Base-by-base conservation (phyloP, 2,113 vertebrate genomes). In the Ailurus styani region DNA sequence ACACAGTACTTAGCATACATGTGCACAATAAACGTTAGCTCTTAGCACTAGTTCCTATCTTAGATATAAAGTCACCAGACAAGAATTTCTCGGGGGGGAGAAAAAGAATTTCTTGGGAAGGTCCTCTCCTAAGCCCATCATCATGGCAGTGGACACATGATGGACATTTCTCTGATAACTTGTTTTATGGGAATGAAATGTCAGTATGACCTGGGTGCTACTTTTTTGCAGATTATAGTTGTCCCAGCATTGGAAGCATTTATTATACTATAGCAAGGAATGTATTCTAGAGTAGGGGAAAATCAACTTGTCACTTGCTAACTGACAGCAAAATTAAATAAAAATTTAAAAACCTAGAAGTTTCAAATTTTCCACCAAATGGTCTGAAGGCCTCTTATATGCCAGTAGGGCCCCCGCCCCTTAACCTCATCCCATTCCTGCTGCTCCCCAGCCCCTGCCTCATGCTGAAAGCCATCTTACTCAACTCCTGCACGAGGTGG, bases 391-490 rank as follows among this genome's bases (percentile, higher is more conserved):
- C 17, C 50, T 64, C 21, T 14, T 42, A 23, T 29, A 73, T 15
- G 10, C 42, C 34, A 21, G 42, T 20, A 21, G 40, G 40, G 29
- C 3, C 17, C 21, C 23, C 14, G 20, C 7, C 40, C 64, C 17
- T n/a, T 50, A 52, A 70, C 15, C 37, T 57, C 37, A 11, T 11
- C 55, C 54, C 72, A n/a, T 21, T 29, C 60, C 60, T 37, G 47
- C 34, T 45, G 42, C 15, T 29, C 11, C 31, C n/a, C 37, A 57
- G 60, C 11, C 3, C 73, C 50, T 52, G 17, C 29, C 27, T 23
- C 14, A 3, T 1, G 37, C 11, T 57, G 40, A 31, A 0, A 21
- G 37, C n/a, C 5, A 21, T 4, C 18, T 12, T 14, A 29, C 72
- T 79, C 60, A 29, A 50, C 15, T 45, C 72, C 34, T n/a, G 23